These are phyloP conservation scores for Paguma larvata DNA, from an alignment of 2,797 vertebrate genomes.

Conservation along the genomic window DNA sequence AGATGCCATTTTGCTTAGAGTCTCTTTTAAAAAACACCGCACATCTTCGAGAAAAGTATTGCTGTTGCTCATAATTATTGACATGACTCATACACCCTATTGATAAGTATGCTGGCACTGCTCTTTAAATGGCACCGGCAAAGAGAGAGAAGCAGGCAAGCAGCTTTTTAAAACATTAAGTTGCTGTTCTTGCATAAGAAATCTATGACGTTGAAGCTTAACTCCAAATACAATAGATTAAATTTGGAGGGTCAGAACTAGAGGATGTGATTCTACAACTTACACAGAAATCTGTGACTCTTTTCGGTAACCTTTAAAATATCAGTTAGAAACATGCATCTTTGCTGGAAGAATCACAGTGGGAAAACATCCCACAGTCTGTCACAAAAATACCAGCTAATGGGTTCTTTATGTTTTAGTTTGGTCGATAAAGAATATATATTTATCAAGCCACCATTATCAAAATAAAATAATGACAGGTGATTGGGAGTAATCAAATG, in stretches of 20 bases:
- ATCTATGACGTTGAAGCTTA: not conserved
- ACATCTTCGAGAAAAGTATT: slow-evolving; percentile 62
- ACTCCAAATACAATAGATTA: slow-evolving; percentile 65
- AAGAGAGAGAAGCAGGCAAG: slow-evolving; percentile 58
- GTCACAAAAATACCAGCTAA: slow-evolving; percentile 52
- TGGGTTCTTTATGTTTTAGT: slow-evolving; percentile 50
- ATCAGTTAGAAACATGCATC: slow-evolving; percentile 33
- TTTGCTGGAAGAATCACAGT: slow-evolving; percentile 32
- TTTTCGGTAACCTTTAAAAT: slow-evolving; percentile 48
- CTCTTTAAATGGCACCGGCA: slow-evolving; percentile 83
- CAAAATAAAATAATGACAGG: slow-evolving; percentile 59
- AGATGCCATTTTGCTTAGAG: slow-evolving; percentile 60
- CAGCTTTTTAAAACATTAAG: slow-evolving; percentile 59
- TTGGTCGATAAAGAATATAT: slow-evolving; percentile 41
- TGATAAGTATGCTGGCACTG: slow-evolving; percentile 63
- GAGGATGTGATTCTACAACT: not conserved
- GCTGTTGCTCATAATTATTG: slow-evolving; percentile 82
- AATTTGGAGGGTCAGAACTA: slow-evolving; percentile 3
- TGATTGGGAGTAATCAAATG: slow-evolving; percentile 39
- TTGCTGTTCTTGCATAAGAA: slow-evolving; percentile 45
- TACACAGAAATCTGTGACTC: slow-evolving; percentile 25
- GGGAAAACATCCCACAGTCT: slow-evolving; percentile 47
- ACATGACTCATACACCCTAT: slow-evolving; percentile 84
- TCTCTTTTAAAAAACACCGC: not conserved
- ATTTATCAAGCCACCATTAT: slow-evolving; percentile 26